A percentile compares a stretch with the other conserved stretches of the same genome.
Conservation (phyloP, 2,113 vertebrate species). For the Sphyrna mokarran region DNA sequence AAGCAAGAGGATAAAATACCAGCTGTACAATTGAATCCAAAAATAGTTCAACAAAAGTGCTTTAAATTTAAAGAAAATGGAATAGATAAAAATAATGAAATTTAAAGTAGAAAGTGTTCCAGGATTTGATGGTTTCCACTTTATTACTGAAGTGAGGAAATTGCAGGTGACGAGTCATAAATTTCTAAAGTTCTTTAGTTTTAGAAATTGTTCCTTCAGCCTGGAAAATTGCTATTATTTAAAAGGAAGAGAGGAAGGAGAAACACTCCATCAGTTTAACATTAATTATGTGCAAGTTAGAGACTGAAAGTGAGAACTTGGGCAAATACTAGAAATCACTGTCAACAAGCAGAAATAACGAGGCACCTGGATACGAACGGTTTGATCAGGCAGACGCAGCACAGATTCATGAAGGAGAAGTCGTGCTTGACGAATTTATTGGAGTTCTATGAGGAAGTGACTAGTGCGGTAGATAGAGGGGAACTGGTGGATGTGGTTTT, state of each 20-base stretch:
- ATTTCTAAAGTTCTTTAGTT: not conserved
- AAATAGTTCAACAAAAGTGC: not conserved
- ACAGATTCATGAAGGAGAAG: no score
- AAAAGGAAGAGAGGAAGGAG: not conserved
- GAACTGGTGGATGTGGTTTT: no score
- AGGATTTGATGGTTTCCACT: no score
- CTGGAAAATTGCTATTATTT: not conserved
- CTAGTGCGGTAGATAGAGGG: no score
- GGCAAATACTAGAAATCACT: not conserved
- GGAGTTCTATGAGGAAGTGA: no score
- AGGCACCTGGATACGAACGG: no score
- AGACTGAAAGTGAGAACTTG: not conserved
- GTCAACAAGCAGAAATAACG: no score
- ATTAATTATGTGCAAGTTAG: not conserved
- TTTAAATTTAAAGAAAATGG: not conserved
- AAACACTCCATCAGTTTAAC: not conserved
- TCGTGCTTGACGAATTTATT: no score
- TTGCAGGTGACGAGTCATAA: not conserved
- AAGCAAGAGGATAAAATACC: not conserved
- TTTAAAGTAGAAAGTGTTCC: not conserved
- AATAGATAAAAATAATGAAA: not conserved
- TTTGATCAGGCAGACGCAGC: no score
- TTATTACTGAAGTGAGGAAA: not conserved
- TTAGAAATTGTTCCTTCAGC: not conserved
- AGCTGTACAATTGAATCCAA: not conserved